These are phyloP conservation scores for Aporophyla lueneburgensis DNA, from an alignment of 2,888 invertebrate species.

Conservation along the genomic window DNA sequence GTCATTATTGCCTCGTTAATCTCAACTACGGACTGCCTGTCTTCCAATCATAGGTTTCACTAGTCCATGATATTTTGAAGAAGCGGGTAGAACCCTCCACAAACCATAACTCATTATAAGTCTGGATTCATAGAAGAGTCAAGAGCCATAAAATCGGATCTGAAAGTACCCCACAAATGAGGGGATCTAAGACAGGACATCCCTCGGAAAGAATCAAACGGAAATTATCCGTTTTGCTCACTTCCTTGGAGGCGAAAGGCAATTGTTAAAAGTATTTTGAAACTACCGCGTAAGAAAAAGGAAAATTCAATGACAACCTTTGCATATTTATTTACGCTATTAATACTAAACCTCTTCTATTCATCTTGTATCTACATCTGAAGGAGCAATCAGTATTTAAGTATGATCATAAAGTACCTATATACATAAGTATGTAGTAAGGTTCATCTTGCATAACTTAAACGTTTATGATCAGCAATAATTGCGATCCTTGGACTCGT, in stretches of 20 bases:
- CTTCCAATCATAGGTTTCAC: no score
- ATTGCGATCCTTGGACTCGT: conserved; percentile 56
- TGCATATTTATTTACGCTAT: background rate
- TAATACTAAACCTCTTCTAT: conserved; percentile 5
- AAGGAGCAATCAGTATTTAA: conserved; percentile 29
- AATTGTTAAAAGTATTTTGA: conserved; percentile 8
- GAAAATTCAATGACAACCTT: background rate
- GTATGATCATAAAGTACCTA: conserved; percentile 26
- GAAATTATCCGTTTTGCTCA: background rate
- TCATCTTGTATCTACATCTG: conserved; percentile 2
- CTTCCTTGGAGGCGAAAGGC: no score
- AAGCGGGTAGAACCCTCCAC: background rate
- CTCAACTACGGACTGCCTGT: no score
- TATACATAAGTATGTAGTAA: background rate
- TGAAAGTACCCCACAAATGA: no score
- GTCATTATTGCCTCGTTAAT: background rate
- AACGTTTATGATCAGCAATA: conserved; percentile 46
- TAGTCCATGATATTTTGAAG: background rate
- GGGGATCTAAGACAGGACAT: background rate
- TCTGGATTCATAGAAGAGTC: no score
- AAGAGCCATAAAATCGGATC: no score
- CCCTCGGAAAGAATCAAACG: background rate
- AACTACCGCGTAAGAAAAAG: background rate
- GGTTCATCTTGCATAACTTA: conserved; percentile 51
- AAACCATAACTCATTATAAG: background rate